These are phyloP conservation scores for Hapalemur alaotrensis DNA, from an alignment of 2,797 vertebrate species.

Conservation along the genomic window DNA sequence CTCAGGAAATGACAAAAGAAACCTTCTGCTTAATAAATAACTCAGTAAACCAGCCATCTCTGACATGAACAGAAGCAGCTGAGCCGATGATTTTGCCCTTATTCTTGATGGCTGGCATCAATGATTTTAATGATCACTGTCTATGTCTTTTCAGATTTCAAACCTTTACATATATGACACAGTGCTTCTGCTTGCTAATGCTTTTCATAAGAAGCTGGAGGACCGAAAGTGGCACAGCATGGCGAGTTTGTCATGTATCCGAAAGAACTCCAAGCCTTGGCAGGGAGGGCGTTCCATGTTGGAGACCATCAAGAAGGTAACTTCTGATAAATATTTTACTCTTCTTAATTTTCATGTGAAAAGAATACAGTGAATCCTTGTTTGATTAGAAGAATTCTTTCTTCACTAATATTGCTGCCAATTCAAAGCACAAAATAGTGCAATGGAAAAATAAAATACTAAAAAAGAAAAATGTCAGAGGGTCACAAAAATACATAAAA, in stretches of 20 bases:
- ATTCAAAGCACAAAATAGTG: constrained; percentile 14
- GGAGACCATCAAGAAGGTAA: constrained; percentile 98
- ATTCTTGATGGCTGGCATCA: background rate
- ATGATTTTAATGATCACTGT: constrained; percentile 57
- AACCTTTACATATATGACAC: constrained; percentile 98
- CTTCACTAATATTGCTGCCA: background rate
- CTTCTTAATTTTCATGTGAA: background rate
- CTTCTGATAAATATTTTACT: background rate
- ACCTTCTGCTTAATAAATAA: constrained; percentile 54
- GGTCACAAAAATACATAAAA: background rate
- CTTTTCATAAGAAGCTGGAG: constrained; percentile 98
- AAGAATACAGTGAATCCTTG: background rate
- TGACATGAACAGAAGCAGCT: background rate
- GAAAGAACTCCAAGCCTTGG: constrained; percentile 98
- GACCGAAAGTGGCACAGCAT: constrained; percentile 99
- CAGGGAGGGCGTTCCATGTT: constrained; percentile 98
- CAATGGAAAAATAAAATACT: constrained; percentile 11
- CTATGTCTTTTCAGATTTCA: constrained; percentile 90
- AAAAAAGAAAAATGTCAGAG: background rate
- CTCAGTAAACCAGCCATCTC: background rate
- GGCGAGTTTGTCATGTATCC: constrained; percentile 98
- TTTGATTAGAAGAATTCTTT: background rate
- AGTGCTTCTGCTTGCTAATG: constrained; percentile 95
- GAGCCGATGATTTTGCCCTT: constrained; percentile 8
- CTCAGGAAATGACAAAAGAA: background rate